These are phyloP conservation scores for Chionodraco myersi DNA, from an alignment of 2,113 vertebrate species.

Conservation along the genomic window DNA sequence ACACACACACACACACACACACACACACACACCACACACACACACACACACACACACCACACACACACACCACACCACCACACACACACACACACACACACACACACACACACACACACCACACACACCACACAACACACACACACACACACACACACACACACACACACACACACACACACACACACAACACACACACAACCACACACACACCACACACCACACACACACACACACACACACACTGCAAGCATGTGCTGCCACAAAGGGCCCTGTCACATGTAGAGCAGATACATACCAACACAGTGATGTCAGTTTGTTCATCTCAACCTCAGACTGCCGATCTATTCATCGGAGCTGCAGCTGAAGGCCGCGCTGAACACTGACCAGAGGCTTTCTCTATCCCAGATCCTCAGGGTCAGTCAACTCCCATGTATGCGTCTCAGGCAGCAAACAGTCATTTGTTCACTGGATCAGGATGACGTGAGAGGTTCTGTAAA, in stretches of 20 bases:
- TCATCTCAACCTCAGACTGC: conserved; percentile 57
- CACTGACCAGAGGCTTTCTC: conserved; percentile 1
- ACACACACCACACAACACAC: too few species aligned
- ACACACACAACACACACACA: too few species aligned
- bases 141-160: too few species aligned
- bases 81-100: too few species aligned
- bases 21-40: too few species aligned
- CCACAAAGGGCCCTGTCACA: conserved; percentile 74
- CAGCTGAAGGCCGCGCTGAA: conserved; percentile 56
- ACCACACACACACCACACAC: too few species aligned
- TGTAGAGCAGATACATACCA: conserved; percentile 74
- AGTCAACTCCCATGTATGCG: neutral
- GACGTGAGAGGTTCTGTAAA: neutral
- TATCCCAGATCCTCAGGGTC: conserved; percentile 7
- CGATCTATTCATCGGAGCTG: conserved; percentile 61
- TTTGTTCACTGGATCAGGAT: conserved; percentile 7
- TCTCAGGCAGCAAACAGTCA: conserved; percentile 9
- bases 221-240: too few species aligned
- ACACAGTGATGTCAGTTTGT: conserved; percentile 71
- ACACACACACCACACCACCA: too few species aligned
- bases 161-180: conserved; percentile 29
- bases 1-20: too few species aligned
- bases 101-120: too few species aligned
- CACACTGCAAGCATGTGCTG: conserved; percentile 29
- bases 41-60: conserved; percentile 29